phyloP scores from a whole-genome alignment of 2,888 invertebrate genomes.

The Nasonovia ribisnigri region DNA sequence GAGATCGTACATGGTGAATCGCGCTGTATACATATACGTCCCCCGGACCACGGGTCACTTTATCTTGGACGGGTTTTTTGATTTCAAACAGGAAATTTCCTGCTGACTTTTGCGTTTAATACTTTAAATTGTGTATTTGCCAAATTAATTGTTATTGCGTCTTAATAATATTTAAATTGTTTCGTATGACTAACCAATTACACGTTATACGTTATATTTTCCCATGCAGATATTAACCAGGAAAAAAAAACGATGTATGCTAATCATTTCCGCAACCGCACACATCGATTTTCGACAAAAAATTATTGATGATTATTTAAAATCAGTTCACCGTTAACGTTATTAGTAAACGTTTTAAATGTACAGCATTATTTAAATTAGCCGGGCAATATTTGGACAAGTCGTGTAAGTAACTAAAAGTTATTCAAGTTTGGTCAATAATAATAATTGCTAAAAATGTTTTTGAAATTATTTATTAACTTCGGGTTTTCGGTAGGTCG shows the following conservation, averaged over 20 bases:
- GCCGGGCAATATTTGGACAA: not conserved
- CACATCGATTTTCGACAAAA: conserved; percentile 25
- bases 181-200: not conserved
- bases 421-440: not conserved
- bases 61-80: not conserved
- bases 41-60: not conserved
- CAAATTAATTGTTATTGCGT: not conserved
- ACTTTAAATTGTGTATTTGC: not conserved
- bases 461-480: conserved; percentile 1
- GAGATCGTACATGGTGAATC: not conserved
- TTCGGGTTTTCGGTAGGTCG: not conserved
- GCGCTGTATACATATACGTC: not conserved
- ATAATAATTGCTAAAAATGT: not conserved
- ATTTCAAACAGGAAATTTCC: not conserved
- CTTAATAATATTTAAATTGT: not conserved
- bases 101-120: not conserved
- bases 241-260: not conserved
- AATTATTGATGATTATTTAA: not conserved
- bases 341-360: not conserved
- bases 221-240: not conserved
- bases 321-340: conserved; percentile 21
- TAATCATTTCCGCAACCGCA: conserved; percentile 21
- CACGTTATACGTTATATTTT: not conserved
- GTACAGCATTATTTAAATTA: not conserved
- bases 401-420: not conserved